A percentile compares a stretch with the other conserved stretches of the same genome.
These are phyloP conservation scores for Osmerus mordax DNA, from an alignment of 2,113 vertebrate species.

Conservation along the genomic window DNA sequence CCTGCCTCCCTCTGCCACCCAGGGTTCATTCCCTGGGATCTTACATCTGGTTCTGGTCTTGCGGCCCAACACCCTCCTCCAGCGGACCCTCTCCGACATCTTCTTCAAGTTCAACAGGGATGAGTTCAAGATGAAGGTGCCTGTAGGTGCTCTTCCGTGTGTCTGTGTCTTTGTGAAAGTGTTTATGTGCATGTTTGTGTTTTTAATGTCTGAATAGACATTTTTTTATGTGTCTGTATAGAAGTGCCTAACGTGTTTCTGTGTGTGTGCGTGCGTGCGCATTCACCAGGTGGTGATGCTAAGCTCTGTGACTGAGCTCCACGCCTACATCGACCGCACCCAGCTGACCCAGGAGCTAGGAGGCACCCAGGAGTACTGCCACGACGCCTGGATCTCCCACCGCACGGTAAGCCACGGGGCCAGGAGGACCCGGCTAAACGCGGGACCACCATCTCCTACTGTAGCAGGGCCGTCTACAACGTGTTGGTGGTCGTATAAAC, in stretches of 20 bases:
- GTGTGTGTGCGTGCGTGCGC: not conserved
- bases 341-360: constrained; percentile 94
- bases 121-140: constrained; percentile 98
- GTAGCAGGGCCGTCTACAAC: not conserved
- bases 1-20: not conserved
- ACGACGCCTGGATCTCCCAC: constrained; percentile 88
- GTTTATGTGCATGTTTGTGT: not conserved
- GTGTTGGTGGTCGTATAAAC: not conserved
- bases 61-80: constrained; percentile 85
- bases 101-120: constrained; percentile 89
- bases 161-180: not conserved
- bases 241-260: not conserved
- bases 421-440: not conserved
- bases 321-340: constrained; percentile 88
- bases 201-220: not conserved
- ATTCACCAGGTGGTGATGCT: constrained; percentile 91
- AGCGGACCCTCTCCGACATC: constrained; percentile 87
- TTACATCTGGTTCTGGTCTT: constrained; percentile 90
- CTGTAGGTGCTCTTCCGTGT: constrained; percentile 49
- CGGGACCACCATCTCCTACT: not conserved
- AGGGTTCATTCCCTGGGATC: constrained; percentile 92
- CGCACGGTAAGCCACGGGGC: constrained; percentile 79
- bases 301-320: constrained; percentile 93
- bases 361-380: constrained; percentile 92
- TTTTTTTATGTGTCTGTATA: not conserved